phyloP scores from a whole-genome alignment of 1,140 invertebrate species.

The Lasioglossum baleicum region DNA sequence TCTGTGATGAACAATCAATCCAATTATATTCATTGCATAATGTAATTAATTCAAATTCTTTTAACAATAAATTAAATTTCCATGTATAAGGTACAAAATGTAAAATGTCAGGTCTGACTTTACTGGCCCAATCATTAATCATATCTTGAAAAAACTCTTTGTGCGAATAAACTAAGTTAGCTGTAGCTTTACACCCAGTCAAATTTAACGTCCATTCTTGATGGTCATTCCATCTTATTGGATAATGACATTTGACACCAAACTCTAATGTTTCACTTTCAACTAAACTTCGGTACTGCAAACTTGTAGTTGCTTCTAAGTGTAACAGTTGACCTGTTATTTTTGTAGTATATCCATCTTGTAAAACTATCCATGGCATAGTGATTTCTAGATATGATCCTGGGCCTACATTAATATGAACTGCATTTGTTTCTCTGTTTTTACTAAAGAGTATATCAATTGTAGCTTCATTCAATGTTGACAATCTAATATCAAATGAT shows the following conservation, averaged over 20 bases:
- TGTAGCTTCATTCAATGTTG: constrained; percentile 94
- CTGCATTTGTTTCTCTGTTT: constrained; percentile 97
- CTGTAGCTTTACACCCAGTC: constrained; percentile 95
- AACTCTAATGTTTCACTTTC: constrained; percentile 98
- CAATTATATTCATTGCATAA: constrained; percentile 98
- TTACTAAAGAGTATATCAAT: constrained; percentile 98
- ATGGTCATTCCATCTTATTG: constrained; percentile 95
- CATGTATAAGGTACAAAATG: constrained; percentile 98
- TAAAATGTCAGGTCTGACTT: constrained; percentile 93
- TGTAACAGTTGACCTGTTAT: constrained; percentile 95
- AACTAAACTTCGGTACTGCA: constrained; percentile 93
- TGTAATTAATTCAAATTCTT: constrained; percentile 97
- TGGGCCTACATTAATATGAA: constrained; percentile 95
- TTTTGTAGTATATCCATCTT: constrained; percentile 93
- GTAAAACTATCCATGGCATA: constrained; percentile 94
- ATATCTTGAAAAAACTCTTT: constrained; percentile 98
- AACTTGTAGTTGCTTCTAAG: constrained; percentile 95
- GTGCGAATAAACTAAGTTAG: constrained; percentile 94
- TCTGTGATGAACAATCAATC: constrained; percentile 97
- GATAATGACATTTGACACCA: constrained; percentile 92
- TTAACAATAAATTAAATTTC: constrained; percentile 93
- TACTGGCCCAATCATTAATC: constrained; percentile 97
- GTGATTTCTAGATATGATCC: constrained; percentile 97
- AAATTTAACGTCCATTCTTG: constrained; percentile 95
- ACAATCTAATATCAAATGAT: constrained; percentile 95